phyloP scores from a whole-genome alignment of 2,113 vertebrate genomes.

The Struthidea cinerea region DNA sequence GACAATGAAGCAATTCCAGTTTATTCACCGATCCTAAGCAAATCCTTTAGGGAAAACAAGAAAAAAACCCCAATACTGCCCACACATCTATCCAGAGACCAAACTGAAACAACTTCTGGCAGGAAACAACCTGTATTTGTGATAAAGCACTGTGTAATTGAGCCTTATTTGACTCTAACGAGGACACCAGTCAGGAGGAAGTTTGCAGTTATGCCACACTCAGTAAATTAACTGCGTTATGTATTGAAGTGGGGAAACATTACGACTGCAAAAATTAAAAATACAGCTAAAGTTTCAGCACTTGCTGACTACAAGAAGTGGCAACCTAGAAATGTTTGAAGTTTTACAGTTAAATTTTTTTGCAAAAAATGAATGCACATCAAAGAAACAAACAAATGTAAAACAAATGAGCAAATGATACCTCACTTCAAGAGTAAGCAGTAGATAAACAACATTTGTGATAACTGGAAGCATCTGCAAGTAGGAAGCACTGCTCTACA shows the following conservation, averaged over 20 bases:
- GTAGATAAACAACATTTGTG: background rate
- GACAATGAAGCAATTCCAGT: slow-evolving; percentile 17
- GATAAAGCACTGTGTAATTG: background rate
- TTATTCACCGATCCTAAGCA: background rate
- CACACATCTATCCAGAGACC: background rate
- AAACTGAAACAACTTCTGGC: background rate
- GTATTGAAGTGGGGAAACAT: background rate
- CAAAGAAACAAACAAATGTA: background rate
- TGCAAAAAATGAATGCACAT: background rate
- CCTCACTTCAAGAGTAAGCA: background rate
- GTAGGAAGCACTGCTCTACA: background rate
- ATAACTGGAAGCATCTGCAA: background rate
- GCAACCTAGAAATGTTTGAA: background rate
- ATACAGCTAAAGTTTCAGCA: background rate
- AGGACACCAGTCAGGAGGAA: background rate
- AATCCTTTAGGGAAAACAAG: background rate
- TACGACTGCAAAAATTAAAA: background rate
- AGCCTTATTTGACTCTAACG: background rate
- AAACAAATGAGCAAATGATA: background rate
- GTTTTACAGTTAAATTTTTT: background rate
- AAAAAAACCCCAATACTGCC: background rate
- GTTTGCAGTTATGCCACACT: background rate
- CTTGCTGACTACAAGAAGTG: background rate
- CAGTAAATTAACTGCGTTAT: background rate
- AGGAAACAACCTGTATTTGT: background rate